Evolutionary conservation across 1,140 invertebrate species (phyloP), one percentile per base, ranked within the genome.

Genomic region (Tenebrio molitor): DNA sequence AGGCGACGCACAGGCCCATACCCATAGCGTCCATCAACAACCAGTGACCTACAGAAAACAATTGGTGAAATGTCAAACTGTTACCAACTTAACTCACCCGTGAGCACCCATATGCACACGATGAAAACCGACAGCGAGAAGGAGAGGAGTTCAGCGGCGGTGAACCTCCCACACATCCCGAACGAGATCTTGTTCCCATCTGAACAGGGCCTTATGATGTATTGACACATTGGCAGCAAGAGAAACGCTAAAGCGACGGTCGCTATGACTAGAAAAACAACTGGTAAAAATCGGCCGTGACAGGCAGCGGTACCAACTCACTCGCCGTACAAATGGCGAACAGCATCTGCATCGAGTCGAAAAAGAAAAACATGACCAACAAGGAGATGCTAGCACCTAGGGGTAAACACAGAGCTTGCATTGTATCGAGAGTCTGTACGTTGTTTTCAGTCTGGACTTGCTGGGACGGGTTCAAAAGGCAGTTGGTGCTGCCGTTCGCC

Each of bases 281-380:
- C 1, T 1, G 12, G 4, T 33, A 5, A 58, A 7, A 25, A 15
- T 1, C 8, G 12, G 12, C 23, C 3, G 2, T 0, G n/a, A 7
- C 12, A 8, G 14, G 5, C 14, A 17, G 5, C 42, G 19, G n/a
- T 8, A 12, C 17, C 44, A 66, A 78, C 77, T 77, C 86, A 98
- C 97, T 95, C 81, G 97, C 97, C 80, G 97, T 98, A 84, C 96
- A 98, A 78, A 98, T 95, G 58, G 97, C 97, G 86, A 99, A 97
- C 2, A 98, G 89, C 87, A 97, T 93, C 85, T 98, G 97, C 93
- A 99, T 97, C 64, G 96, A 98, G 85, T 99, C 97, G 82, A 99
- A 98, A 85, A 98, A 99, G 88, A 98, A 97, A 85, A 98, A 99
- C 97, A 99, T 98, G 73, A 98, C 91, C 14, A 99, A 90, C 68